phyloP scores from a whole-genome alignment of 2,888 invertebrate genomes.

The Perizoma affinitatum region DNA sequence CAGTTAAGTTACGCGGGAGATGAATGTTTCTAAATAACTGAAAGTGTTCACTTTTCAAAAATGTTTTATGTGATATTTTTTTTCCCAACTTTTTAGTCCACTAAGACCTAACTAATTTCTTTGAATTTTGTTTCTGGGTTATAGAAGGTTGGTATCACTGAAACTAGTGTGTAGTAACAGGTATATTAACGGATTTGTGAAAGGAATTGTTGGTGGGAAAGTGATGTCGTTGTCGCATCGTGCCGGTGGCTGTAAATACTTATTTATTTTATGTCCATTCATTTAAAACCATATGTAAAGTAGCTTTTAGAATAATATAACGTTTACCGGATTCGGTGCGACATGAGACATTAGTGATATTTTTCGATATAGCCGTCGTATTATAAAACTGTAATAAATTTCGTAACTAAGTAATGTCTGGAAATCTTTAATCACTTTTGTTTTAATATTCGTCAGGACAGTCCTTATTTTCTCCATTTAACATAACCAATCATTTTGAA shows the following conservation, averaged over 20 bases:
- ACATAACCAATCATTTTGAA: no score
- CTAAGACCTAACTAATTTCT: no score
- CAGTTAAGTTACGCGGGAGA: no score
- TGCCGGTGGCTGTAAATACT: constrained; percentile 58
- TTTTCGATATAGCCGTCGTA: constrained; percentile 60
- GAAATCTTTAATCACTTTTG: background rate
- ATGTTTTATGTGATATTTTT: no score
- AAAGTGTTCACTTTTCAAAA: no score
- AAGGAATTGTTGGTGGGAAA: constrained; percentile 56
- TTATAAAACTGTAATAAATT: constrained; percentile 36
- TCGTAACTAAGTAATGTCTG: no score
- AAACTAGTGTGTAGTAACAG: constrained; percentile 25
- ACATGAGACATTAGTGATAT: constrained; percentile 58
- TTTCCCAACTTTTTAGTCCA: background rate
- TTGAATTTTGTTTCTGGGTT: no score
- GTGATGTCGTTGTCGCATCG: constrained; percentile 54
- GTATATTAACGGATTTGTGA: constrained; percentile 63
- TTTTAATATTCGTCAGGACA: background rate
- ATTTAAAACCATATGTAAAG: constrained; percentile 43
- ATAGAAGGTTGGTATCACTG: no score
- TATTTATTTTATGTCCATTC: constrained; percentile 56
- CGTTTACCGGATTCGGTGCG: constrained; percentile 38
- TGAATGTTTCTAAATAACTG: no score
- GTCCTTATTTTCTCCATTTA: background rate
- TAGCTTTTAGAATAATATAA: constrained; percentile 44